Conservation (phyloP, 1,140 invertebrate species). For the Paracyclopina nana region DNA sequence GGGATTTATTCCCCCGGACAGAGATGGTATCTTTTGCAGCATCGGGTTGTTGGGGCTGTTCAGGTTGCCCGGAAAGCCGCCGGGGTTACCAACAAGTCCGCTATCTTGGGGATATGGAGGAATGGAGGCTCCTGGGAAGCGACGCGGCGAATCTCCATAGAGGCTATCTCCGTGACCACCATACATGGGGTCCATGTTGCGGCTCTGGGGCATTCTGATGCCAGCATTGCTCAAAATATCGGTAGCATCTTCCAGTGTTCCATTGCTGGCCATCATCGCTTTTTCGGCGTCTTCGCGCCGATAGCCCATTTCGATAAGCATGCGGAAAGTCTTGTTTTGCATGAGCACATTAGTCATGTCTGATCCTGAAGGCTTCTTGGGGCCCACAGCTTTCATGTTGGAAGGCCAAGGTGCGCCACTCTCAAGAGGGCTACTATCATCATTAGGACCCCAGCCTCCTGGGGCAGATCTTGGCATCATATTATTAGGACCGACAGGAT, state of each 20-base stretch:
- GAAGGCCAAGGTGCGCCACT: not conserved
- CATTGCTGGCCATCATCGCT: not conserved
- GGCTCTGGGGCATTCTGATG: not conserved
- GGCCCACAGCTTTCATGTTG: not conserved
- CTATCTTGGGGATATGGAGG: not conserved
- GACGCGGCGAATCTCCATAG: not conserved
- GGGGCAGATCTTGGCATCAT: not conserved
- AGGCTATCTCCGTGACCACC: not conserved
- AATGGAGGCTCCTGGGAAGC: not conserved
- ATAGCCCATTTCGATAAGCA: constrained; percentile 10
- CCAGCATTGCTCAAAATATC: constrained; percentile 6
- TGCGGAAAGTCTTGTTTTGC: constrained; percentile 5
- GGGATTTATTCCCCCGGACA: not conserved
- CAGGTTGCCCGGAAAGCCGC: not conserved
- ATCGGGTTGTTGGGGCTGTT: too few relatives aligned
- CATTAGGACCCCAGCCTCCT: not conserved
- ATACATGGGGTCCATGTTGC: not conserved
- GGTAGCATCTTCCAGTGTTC: constrained; percentile 9
- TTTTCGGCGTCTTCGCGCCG: constrained; percentile 3
- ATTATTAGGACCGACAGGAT: too few relatives aligned
- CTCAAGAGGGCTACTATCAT: not conserved
- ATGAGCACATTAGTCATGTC: constrained; percentile 1
- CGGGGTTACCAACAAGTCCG: not conserved
- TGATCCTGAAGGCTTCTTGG: not conserved
- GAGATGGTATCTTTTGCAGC: not conserved